These are phyloP conservation scores for Leucozona laternaria DNA, from an alignment of 2,888 invertebrate genomes.

Conservation along the genomic window DNA sequence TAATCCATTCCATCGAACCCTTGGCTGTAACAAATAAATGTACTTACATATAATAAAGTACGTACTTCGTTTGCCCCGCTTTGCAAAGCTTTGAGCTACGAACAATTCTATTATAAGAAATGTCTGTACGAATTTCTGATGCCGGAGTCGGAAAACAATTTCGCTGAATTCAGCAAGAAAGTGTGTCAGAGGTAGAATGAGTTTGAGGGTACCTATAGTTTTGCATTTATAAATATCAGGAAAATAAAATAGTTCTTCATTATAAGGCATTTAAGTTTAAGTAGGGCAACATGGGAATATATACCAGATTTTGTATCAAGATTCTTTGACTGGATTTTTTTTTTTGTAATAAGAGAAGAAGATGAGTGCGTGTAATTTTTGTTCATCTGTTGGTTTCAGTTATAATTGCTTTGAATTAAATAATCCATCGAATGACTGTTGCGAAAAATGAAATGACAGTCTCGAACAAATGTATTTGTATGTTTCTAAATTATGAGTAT, in stretches of 20 bases:
- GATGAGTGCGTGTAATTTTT: neutral
- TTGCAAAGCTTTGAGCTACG: conserved; percentile 4
- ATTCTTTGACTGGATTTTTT: neutral
- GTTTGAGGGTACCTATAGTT: neutral
- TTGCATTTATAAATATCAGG: neutral
- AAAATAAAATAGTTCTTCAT: conserved; percentile 3
- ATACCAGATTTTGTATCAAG: neutral
- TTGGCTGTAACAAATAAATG: neutral
- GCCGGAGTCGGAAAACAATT: conserved; percentile 19
- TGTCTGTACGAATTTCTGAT: conserved; percentile 12
- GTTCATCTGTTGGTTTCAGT: neutral
- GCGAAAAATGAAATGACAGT: neutral
- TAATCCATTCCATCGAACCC: conserved; percentile 20
- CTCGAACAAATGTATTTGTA: neutral
- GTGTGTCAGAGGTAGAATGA: conserved; percentile 34
- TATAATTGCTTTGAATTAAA: neutral
- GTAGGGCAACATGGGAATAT: conserved; percentile 10
- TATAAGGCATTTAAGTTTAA: conserved; percentile 8
- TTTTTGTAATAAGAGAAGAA: neutral
- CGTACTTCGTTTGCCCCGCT: neutral
- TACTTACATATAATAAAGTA: conserved; percentile 6
- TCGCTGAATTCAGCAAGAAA: conserved; percentile 24
- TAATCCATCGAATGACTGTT: neutral
- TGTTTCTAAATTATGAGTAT: too few relatives aligned
- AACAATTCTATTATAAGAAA: neutral